These are phyloP conservation scores for Pachycephala philippinensis DNA, from an alignment of 2,113 vertebrate species.

Conservation along the genomic window DNA sequence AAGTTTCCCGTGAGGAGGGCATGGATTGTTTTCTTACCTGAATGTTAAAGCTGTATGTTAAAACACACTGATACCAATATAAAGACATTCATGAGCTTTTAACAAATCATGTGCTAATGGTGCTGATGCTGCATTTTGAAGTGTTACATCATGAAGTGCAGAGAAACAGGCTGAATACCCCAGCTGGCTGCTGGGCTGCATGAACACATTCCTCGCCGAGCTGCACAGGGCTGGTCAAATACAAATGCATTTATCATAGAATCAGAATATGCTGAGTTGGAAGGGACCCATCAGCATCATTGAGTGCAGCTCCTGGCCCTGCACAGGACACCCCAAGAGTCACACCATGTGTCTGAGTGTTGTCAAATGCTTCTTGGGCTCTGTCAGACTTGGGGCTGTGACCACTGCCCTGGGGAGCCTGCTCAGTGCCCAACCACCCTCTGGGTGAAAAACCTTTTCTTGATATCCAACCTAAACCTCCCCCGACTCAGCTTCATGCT, in stretches of 20 bases:
- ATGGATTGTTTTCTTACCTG: neutral
- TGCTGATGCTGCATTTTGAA: neutral
- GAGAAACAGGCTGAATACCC: neutral
- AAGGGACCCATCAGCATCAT: neutral
- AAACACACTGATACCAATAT: neutral
- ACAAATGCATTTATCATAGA: neutral
- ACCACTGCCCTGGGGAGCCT: neutral
- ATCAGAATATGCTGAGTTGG: neutral
- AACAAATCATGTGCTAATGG: neutral
- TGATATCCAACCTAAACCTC: neutral
- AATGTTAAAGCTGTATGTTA: neutral
- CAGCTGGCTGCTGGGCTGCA: neutral
- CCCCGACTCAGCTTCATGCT: neutral
- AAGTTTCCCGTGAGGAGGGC: neutral
- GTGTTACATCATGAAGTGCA: neutral
- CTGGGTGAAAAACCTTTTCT: neutral
- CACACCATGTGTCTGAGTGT: neutral
- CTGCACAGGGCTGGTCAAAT: neutral
- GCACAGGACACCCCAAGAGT: neutral
- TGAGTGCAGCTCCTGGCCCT: neutral
- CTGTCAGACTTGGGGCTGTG: neutral
- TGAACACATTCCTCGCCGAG: neutral
- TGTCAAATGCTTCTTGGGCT: neutral
- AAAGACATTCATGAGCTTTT: neutral
- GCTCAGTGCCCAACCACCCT: neutral